Conservation (phyloP, 2,113 vertebrate genomes). For the Cyprinodon tularosa region DNA sequence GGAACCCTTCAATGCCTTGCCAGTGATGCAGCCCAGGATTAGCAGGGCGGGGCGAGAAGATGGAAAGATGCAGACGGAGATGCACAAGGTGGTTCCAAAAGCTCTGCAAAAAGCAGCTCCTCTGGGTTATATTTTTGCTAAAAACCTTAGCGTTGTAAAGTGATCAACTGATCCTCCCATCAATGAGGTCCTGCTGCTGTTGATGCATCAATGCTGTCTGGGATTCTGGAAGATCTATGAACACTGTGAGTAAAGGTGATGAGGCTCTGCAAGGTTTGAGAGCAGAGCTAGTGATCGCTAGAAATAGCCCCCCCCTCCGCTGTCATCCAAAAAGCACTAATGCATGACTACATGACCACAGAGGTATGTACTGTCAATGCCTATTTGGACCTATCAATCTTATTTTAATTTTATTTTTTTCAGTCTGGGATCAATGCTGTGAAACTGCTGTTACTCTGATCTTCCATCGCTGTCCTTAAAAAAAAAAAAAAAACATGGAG, state of each 20-base stretch:
- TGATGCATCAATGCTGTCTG: conserved; percentile 12
- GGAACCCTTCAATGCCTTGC: conserved; percentile 40
- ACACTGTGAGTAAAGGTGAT: conserved; percentile 37
- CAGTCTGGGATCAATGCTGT: conserved; percentile 62
- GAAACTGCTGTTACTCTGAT: conserved; percentile 47
- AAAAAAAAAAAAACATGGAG: conserved; percentile 21
- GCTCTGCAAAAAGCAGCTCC: conserved; percentile 36
- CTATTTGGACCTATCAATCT: conserved; percentile 11
- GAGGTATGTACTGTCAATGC: conserved; percentile 3
- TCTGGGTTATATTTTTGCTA: conserved; percentile 47
- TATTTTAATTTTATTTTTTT: conserved; percentile 38
- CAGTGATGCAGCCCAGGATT: conserved; percentile 29
- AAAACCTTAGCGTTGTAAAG: conserved; percentile 31
- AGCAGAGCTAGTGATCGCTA: background rate
- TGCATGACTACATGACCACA: conserved; percentile 19
- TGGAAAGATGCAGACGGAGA: conserved; percentile 46
- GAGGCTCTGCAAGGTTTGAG: conserved; percentile 3
- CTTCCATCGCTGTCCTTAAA: conserved; percentile 25
- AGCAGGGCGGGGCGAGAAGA: conserved; percentile 27
- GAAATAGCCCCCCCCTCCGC: background rate
- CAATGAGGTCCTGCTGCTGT: conserved; percentile 8
- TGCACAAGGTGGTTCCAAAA: conserved; percentile 49
- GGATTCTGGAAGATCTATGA: conserved; percentile 37
- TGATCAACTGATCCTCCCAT: conserved; percentile 29
- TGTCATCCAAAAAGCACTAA: conserved; percentile 1